Evolutionary conservation across 1,140 invertebrate genomes (phyloP), one percentile per base, ranked within the genome.

Genomic region (Triops cancriformis): DNA sequence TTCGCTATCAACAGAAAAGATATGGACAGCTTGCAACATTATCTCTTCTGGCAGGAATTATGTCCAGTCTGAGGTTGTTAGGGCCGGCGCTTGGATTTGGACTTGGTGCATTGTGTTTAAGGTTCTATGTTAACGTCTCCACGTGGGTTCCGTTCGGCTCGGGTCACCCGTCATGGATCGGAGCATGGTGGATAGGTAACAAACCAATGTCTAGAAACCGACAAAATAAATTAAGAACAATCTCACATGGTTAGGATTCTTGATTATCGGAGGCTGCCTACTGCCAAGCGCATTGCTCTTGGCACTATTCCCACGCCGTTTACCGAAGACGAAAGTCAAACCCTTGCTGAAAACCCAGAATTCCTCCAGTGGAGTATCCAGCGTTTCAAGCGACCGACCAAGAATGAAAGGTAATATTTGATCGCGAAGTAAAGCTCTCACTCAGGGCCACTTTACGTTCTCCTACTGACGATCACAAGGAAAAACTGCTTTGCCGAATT

Each of bases 131-230:
- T 28, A 89, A 89, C 18, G 90, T 91, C 1, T 86, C 86, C 11
- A 81, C 92, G 74, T 91, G 88, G 64, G 91, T 91, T 1, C 89
- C 88, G 1, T 91, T 92, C 64, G 87, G 85, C 14, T 89, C 86
- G 43, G 86, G 88, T 80, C 91, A 93, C 85, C 91, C 91, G 1
- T 86, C 91, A 79, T 93, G 91, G 91, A 82, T 92, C 26, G 91
- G 91, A 1, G 91, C 91, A 12, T 93, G 91, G 91, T 93, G 91
- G 91, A 80, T 92, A 31, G 84, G 84, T 84, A 81, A 81, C n/a
- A 9, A 45, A 12, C 4, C 27, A 18, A n/a, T n/a, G 28, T 26
- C 27, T 74, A 26, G n/a, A 18, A 23, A n/a, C n/a, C n/a, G n/a
- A n/a, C n/a, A n/a, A n/a, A n/a, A n/a, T n/a, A n/a, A n/a, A n/a